Evolutionary conservation across 1,140 invertebrate genomes (phyloP).

Genomic region (Rhynchophorus ferrugineus): DNA sequence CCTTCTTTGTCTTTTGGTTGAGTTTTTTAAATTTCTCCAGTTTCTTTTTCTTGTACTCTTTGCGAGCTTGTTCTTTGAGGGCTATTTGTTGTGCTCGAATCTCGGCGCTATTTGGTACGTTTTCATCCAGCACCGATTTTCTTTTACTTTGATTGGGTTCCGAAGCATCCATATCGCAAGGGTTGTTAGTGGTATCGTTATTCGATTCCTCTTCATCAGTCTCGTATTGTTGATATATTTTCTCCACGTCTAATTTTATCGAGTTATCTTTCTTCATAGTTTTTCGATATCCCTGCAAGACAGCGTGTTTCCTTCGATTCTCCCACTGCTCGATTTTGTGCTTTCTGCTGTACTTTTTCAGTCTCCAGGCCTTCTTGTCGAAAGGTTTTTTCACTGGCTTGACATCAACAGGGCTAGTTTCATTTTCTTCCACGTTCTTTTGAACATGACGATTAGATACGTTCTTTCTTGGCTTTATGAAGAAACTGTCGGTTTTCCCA

Average conservation of each 20-base stretch:
- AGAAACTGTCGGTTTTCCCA: not conserved
- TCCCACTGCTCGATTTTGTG: conserved; percentile 60
- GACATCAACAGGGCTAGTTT: not conserved
- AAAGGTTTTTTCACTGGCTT: conserved; percentile 44
- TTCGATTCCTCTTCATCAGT: conserved; percentile 20
- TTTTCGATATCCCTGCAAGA: conserved; percentile 49
- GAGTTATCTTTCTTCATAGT: conserved; percentile 43
- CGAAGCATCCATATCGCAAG: not conserved
- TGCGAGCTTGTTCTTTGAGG: conserved; percentile 49
- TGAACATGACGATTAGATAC: too few relatives aligned
- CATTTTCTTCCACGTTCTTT: not conserved
- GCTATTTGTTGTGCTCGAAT: conserved; percentile 45
- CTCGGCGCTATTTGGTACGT: conserved; percentile 7
- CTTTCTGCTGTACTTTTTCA: conserved; percentile 60
- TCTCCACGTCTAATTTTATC: conserved; percentile 30
- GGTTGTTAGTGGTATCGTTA: conserved; percentile 18
- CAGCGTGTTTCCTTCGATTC: conserved; percentile 48
- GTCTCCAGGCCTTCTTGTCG: conserved; percentile 55
- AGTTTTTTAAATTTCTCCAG: conserved; percentile 57
- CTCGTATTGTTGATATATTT: conserved; percentile 26
- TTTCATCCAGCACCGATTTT: not conserved
- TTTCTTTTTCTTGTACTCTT: conserved; percentile 59
- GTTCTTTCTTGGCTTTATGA: not conserved
- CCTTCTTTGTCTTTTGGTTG: conserved; percentile 63
- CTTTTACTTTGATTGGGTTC: conserved; percentile 4